Conservation (phyloP, 2,888 invertebrate genomes). For the Nomada ruficornis region DNA sequence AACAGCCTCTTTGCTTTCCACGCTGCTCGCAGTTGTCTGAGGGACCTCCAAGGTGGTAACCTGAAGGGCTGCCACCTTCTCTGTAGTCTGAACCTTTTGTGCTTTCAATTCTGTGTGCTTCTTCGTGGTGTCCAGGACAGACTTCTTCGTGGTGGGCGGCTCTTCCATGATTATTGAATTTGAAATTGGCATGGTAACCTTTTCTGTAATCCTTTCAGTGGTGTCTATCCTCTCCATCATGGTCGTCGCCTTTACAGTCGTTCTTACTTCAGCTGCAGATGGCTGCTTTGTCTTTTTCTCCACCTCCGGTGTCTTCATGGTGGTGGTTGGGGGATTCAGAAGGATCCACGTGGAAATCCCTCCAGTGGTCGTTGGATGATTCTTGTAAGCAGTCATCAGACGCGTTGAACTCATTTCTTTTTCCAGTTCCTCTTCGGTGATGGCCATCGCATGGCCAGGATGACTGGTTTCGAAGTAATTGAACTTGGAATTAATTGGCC, state of each 20-base stretch:
- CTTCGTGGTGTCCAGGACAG: slow-evolving; percentile 63
- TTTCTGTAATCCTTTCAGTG: slow-evolving; percentile 83
- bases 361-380: slow-evolving; percentile 86
- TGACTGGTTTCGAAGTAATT: slow-evolving; percentile 84
- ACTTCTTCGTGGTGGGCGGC: slow-evolving; percentile 61
- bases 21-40: slow-evolving; percentile 19
- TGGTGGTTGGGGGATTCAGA: slow-evolving; percentile 86
- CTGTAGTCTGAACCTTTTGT: slow-evolving; percentile 30
- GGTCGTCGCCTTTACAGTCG: slow-evolving; percentile 64
- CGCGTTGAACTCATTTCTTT: slow-evolving; percentile 82
- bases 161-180: slow-evolving; percentile 82
- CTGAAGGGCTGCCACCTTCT: slow-evolving; percentile 31
- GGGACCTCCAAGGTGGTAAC: slow-evolving; percentile 48
- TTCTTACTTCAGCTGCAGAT: slow-evolving; percentile 59
- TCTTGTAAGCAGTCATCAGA: slow-evolving; percentile 71
- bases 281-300: slow-evolving; percentile 46
- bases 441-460: slow-evolving; percentile 88
- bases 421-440: slow-evolving; percentile 88
- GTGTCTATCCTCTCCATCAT: slow-evolving; percentile 76
- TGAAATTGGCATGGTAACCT: slow-evolving; percentile 82
- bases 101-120: slow-evolving; percentile 34
- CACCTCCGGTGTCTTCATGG: slow-evolving; percentile 61
- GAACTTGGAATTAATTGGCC: slow-evolving; percentile 82
- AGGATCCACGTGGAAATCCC: slow-evolving; percentile 92
- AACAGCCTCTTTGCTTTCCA: slow-evolving; percentile 34